A percentile compares a stretch with the other conserved stretches of the same genome.
phyloP scores from a whole-genome alignment of 2,888 invertebrate genomes.

The Stenchaetothrips biformis region DNA sequence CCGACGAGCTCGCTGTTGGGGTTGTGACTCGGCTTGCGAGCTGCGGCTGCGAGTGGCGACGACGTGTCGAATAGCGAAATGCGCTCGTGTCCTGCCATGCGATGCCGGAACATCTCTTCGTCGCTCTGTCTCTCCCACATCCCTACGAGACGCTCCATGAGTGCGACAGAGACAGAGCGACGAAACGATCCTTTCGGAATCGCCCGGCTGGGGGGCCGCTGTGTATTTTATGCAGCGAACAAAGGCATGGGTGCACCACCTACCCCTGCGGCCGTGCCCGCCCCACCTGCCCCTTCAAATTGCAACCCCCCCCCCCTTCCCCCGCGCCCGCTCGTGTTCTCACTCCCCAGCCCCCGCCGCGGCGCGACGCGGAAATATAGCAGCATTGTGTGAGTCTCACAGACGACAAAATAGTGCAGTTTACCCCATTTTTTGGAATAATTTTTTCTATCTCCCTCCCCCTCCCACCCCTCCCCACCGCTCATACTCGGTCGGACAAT shows the following conservation, averaged over 20 bases:
- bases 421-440: constrained; percentile 16
- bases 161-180: too few relatives aligned
- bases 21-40: too few relatives aligned
- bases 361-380: constrained; percentile 1
- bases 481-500: neutral
- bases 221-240: too few relatives aligned
- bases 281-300: constrained; percentile 5
- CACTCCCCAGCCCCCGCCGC: neutral
- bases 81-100: too few relatives aligned
- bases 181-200: too few relatives aligned
- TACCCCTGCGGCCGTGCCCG: neutral
- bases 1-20: too few relatives aligned
- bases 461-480: neutral
- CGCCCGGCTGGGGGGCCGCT: too few relatives aligned
- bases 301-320: neutral
- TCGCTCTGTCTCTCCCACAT: too few relatives aligned
- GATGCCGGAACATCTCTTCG: too few relatives aligned
- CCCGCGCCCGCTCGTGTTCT: neutral
- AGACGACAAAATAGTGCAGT: constrained; percentile 22
- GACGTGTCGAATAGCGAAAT: too few relatives aligned
- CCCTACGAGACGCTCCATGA: too few relatives aligned
- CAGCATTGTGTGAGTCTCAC: neutral
- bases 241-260: neutral
- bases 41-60: too few relatives aligned
- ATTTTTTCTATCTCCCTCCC: neutral